These are phyloP conservation scores for Pyrgus malvae DNA, from an alignment of 2,888 invertebrate species.

Conservation along the genomic window DNA sequence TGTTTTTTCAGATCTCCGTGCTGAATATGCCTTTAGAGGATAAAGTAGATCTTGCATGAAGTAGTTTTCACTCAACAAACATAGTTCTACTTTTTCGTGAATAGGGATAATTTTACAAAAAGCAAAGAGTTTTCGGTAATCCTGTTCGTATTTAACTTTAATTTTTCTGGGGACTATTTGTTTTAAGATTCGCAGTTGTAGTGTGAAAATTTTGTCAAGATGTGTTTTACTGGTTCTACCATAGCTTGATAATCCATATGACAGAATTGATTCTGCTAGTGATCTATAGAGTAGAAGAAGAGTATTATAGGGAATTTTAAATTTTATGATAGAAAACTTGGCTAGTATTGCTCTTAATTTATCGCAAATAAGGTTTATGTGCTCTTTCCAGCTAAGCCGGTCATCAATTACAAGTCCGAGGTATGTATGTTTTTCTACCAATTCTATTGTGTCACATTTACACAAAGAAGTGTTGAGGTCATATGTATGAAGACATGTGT, in stretches of 20 bases:
- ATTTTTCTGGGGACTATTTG: not conserved
- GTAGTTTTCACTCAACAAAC: not conserved
- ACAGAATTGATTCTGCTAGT: conserved; percentile 13
- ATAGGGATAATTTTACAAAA: conserved; percentile 9
- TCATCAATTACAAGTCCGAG: conserved; percentile 27
- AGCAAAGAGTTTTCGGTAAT: conserved; percentile 2
- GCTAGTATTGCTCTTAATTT: conserved; percentile 14
- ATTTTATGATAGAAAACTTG: not conserved
- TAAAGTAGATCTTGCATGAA: not conserved
- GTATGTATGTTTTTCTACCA: conserved; percentile 21
- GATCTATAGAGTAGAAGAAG: not conserved
- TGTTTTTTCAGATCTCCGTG: too few species aligned
- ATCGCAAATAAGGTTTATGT: conserved; percentile 25
- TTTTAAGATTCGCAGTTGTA: conserved; percentile 13
- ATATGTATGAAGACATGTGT: conserved; percentile 29
- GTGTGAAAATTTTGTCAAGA: conserved; percentile 12
- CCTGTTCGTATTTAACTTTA: not conserved
- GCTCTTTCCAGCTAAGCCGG: conserved; percentile 24
- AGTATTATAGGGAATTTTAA: not conserved
- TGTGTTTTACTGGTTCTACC: conserved; percentile 17
- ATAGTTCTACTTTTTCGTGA: not conserved
- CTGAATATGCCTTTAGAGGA: too few species aligned
- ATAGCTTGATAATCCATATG: conserved; percentile 9
- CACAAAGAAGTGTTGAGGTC: conserved; percentile 16
- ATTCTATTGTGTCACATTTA: conserved; percentile 13